Evolutionary conservation across 2,888 invertebrate genomes (phyloP).

Genomic region (Pollenia griseotomentosa): DNA sequence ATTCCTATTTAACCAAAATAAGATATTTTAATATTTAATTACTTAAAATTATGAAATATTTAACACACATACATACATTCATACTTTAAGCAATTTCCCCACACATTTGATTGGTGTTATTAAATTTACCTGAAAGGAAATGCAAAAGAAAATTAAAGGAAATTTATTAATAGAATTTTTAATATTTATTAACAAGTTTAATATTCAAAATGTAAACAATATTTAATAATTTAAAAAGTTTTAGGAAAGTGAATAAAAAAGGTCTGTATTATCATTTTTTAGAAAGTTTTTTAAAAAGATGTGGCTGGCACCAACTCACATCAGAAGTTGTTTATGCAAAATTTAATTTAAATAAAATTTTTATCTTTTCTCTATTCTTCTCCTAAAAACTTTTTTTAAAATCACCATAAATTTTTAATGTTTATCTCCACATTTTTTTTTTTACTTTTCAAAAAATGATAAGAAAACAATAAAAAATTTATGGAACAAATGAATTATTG

Average conservation of each 20-base stretch:
- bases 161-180: neutral
- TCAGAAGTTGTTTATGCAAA: neutral
- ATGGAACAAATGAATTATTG: slow-evolving; percentile 32
- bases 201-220: neutral
- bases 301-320: no score
- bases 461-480: slow-evolving; percentile 43
- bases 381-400: neutral
- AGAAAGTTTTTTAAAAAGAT: no score
- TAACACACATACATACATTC: neutral
- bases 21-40: slow-evolving; percentile 5
- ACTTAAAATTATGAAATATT: neutral
- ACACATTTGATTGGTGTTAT: neutral
- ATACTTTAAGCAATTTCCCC: neutral
- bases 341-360: slow-evolving; percentile 8
- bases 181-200: neutral
- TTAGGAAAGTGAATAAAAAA: neutral
- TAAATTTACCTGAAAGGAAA: slow-evolving; percentile 19
- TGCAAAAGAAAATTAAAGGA: neutral
- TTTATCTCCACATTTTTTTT: slow-evolving; percentile 1
- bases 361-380: neutral
- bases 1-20: neutral
- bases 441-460: slow-evolving; percentile 9
- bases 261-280: no score
- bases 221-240: neutral
- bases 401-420: slow-evolving; percentile 13